Conservation (phyloP, 2,888 invertebrate species). For the Invenusta paracnida region DNA sequence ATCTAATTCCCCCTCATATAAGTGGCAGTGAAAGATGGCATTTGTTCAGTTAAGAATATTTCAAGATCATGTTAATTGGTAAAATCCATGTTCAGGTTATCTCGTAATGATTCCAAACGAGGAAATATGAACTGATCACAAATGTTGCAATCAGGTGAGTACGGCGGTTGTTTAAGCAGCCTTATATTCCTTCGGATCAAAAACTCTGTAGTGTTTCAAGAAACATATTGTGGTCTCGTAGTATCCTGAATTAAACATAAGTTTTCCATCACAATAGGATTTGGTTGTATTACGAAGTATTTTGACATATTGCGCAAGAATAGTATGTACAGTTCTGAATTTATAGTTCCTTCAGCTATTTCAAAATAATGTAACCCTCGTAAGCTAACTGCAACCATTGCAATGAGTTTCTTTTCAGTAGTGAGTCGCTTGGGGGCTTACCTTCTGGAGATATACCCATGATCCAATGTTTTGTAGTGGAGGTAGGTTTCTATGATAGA, state of each 20-base stretch:
- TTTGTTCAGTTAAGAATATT: constrained; percentile 15
- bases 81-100: constrained; percentile 3
- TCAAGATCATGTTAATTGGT: neutral
- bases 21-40: constrained; percentile 13
- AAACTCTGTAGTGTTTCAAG: neutral
- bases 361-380: constrained; percentile 14
- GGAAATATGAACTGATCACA: constrained; percentile 2
- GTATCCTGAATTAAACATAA: constrained; percentile 15
- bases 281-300: constrained; percentile 4
- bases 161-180: constrained; percentile 11
- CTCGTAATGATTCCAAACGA: neutral
- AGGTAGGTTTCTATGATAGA: constrained; percentile 26
- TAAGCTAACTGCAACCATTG: neutral
- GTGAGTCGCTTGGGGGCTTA: neutral
- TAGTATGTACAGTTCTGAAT: constrained; percentile 8
- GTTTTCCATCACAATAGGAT: constrained; percentile 18
- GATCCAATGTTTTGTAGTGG: neutral
- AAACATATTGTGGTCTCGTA: constrained; percentile 17
- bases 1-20: neutral
- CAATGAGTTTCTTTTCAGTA: neutral
- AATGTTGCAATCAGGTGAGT: constrained; percentile 15
- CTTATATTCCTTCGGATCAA: constrained; percentile 11
- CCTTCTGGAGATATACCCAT: constrained; percentile 25
- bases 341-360: constrained; percentile 26
- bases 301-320: constrained; percentile 21